Conservation (phyloP, 1,140 invertebrate species). For the Rhopalosiphum maidis region DNA sequence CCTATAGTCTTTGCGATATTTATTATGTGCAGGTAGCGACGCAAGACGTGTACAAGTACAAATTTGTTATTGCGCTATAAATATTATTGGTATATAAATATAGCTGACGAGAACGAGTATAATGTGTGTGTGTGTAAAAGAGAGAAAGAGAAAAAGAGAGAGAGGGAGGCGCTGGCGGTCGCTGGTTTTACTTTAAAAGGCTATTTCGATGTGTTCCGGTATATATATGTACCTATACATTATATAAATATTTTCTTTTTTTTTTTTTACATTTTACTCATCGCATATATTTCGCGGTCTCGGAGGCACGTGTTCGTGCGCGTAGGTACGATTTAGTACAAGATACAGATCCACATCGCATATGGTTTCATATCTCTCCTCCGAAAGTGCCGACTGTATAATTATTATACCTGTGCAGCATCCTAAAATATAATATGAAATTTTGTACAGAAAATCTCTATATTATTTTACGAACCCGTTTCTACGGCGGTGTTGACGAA, state of each 20-base stretch:
- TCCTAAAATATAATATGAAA: not conserved
- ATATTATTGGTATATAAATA: slow-evolving; percentile 16
- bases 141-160: not conserved
- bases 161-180: not conserved
- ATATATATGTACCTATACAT: slow-evolving; percentile 20
- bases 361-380: not conserved
- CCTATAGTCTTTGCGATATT: not conserved
- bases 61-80: slow-evolving; percentile 47
- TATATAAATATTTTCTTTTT: slow-evolving; percentile 22
- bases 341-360: not conserved
- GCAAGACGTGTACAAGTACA: not conserved
- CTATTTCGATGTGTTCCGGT: slow-evolving; percentile 45
- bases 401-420: not conserved
- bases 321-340: not conserved
- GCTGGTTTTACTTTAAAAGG: slow-evolving; percentile 51
- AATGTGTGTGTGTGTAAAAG: not conserved
- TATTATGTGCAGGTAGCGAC: not conserved
- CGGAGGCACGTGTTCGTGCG: no score
- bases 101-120: not conserved
- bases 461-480: not conserved
- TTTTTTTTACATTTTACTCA: slow-evolving; percentile 9
- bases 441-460: not conserved
- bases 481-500: not conserved
- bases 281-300: not conserved
- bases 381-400: not conserved